phyloP scores from a whole-genome alignment of 2,888 invertebrate species.

The Drosophila quinaria region DNA sequence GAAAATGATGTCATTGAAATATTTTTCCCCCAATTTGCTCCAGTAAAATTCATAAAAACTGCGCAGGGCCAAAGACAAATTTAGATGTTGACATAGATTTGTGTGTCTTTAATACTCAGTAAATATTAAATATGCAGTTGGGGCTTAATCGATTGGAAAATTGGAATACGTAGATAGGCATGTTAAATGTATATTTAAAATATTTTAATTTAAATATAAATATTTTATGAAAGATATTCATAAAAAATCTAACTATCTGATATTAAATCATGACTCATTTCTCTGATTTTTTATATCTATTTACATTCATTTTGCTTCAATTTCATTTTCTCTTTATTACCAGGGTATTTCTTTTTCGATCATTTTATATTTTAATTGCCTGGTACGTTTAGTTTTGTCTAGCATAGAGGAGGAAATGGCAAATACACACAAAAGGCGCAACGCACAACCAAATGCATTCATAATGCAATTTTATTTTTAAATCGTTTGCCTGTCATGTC shows the following conservation, averaged over 20 bases:
- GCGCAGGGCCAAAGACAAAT: conserved; percentile 71
- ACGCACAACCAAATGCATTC: conserved; percentile 58
- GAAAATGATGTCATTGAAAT: conserved; percentile 59
- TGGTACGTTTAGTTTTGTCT: conserved; percentile 22
- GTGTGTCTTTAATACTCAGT: conserved; percentile 52
- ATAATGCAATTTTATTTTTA: conserved; percentile 81
- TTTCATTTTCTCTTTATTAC: neutral
- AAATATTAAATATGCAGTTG: neutral
- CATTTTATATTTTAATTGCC: neutral
- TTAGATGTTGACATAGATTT: conserved; percentile 74
- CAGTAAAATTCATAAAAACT: conserved; percentile 67
- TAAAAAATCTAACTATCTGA: too few species aligned
- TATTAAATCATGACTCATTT: too few species aligned
- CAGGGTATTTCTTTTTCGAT: conserved; percentile 16
- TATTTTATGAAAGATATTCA: too few species aligned
- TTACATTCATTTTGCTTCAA: neutral
- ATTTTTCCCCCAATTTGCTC: conserved; percentile 43
- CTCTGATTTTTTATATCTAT: too few species aligned
- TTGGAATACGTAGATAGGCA: too few species aligned
- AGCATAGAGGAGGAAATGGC: conserved; percentile 33
- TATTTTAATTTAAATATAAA: too few species aligned
- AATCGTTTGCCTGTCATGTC: conserved; percentile 63
- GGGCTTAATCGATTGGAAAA: neutral
- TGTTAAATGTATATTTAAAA: too few species aligned
- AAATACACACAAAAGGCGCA: conserved; percentile 41